These are phyloP conservation scores for Sceloporus tristichus DNA, from an alignment of 2,113 vertebrate genomes.

Conservation along the genomic window DNA sequence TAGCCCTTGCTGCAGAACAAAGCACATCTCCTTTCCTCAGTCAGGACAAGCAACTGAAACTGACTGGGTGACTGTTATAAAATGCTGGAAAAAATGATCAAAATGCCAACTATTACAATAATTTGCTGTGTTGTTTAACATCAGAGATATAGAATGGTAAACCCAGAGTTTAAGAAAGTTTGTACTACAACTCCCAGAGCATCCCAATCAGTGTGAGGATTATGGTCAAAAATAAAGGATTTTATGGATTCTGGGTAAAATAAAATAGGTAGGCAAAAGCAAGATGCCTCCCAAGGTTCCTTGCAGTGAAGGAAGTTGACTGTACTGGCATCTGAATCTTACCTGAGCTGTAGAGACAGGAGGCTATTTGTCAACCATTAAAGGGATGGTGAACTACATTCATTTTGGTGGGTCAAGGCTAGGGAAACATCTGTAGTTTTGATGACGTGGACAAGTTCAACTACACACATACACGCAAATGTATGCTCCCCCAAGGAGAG, in stretches of 20 bases:
- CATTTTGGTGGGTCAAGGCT: not conserved
- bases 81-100: not conserved
- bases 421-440: not conserved
- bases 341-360: no score
- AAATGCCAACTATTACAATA: constrained; percentile 19
- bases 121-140: constrained; percentile 9
- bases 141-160: constrained; percentile 16
- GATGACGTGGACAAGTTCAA: not conserved
- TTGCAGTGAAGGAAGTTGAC: no score
- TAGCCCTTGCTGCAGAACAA: not conserved
- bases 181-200: no score
- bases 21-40: not conserved
- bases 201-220: no score
- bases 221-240: no score
- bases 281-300: no score
- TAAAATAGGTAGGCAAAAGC: no score
- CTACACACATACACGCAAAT: not conserved
- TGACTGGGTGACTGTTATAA: not conserved
- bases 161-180: not conserved
- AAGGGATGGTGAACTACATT: not conserved
- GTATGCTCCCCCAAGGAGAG: not conserved
- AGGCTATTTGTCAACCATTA: not conserved
- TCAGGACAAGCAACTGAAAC: not conserved
- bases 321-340: no score
- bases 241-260: no score